phyloP scores from a whole-genome alignment of 2,888 invertebrate genomes.

The Phalera bucephala region DNA sequence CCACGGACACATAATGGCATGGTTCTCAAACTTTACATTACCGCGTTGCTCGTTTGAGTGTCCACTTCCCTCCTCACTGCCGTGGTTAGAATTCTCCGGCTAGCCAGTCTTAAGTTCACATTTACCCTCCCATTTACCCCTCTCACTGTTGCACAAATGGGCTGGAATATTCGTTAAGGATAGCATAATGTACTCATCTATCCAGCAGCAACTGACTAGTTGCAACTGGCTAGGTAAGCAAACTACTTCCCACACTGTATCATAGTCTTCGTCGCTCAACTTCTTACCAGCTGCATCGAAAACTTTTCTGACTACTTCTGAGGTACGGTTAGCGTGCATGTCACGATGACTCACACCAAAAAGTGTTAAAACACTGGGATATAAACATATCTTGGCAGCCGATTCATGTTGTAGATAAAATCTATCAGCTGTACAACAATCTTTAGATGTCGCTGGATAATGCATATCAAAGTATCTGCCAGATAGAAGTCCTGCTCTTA shows the following conservation, averaged over 20 bases:
- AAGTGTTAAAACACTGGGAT: constrained; percentile 37
- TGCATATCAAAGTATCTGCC: constrained; percentile 46
- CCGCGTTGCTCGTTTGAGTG: too few species aligned
- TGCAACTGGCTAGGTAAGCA: too few species aligned
- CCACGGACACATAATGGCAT: too few species aligned
- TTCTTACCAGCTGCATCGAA: constrained; percentile 64
- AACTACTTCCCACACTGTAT: constrained; percentile 63
- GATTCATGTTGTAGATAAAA: constrained; percentile 40
- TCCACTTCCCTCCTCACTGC: too few species aligned
- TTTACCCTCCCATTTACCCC: too few species aligned
- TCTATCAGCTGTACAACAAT: constrained; percentile 37
- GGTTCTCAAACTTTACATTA: too few species aligned
- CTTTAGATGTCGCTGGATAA: constrained; percentile 34
- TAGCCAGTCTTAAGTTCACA: too few species aligned
- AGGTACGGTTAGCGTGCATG: constrained; percentile 37
- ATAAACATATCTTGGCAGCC: constrained; percentile 35
- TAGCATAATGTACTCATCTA: too few species aligned
- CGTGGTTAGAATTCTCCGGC: too few species aligned
- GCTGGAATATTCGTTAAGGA: too few species aligned
- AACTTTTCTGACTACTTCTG: constrained; percentile 45
- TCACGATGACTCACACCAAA: constrained; percentile 43
- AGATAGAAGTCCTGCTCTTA: constrained; percentile 44
- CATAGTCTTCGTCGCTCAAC: constrained; percentile 61
- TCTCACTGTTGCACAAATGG: too few species aligned
- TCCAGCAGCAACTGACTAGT: too few species aligned